Evolutionary conservation across 37 sponge, comb jelly and placozoan genomes (phyloP).

Genomic region (Amphimedon queenslandica): DNA sequence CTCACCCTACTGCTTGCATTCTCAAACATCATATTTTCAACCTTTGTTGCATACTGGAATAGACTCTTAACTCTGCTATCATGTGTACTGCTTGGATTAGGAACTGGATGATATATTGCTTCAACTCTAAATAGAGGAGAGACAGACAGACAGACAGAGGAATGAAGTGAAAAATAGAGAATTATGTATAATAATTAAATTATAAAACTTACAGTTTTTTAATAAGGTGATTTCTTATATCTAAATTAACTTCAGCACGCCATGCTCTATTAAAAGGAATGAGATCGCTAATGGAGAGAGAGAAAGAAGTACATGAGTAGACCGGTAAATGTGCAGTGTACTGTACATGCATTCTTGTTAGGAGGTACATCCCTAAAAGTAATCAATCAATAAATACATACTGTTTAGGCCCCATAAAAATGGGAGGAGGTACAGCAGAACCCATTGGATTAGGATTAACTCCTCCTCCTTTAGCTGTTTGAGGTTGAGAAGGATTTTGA

Average conservation of each 20-base stretch:
- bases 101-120: constrained; percentile 81
- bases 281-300: neutral
- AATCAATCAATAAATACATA: no score
- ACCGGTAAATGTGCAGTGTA: no score
- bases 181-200: neutral
- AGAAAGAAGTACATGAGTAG: no score
- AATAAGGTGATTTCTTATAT: constrained; percentile 78
- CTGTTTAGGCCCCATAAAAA: no score
- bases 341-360: constrained; percentile 5
- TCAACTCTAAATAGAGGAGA: constrained; percentile 56
- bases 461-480: no score
- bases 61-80: constrained; percentile 72
- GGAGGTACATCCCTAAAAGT: no score
- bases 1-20: constrained; percentile 4
- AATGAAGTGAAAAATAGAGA: no score
- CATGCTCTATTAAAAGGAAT: constrained; percentile 4
- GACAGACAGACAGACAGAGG: no score
- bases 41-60: constrained; percentile 79
- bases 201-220: constrained; percentile 69
- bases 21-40: constrained; percentile 71
- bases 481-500: no score
- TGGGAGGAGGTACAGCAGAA: no score
- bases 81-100: constrained; percentile 64
- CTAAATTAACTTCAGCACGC: constrained; percentile 66
- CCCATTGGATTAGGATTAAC: no score